phyloP scores from a whole-genome alignment of 2,113 vertebrate genomes.

The Catharus fuscescens region DNA sequence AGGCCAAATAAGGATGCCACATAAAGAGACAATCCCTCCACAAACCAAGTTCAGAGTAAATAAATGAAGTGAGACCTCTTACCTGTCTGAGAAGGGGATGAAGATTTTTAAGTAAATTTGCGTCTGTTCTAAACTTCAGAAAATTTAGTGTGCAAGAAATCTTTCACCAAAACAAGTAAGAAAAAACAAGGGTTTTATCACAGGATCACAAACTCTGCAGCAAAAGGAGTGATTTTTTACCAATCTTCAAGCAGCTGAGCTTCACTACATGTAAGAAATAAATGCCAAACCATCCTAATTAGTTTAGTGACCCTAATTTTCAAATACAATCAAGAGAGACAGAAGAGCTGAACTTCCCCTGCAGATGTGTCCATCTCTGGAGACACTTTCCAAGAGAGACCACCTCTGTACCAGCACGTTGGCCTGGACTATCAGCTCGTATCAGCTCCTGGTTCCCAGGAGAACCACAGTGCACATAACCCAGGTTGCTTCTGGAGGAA shows the following conservation, averaged over 20 bases:
- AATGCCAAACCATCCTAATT: not conserved
- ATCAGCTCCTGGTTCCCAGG: not conserved
- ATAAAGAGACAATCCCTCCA: not conserved
- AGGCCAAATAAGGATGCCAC: not conserved
- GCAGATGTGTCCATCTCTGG: not conserved
- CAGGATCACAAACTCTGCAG: not conserved
- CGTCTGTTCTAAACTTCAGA: not conserved
- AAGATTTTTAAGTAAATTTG: not conserved
- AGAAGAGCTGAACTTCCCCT: not conserved
- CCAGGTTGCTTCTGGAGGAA: not conserved
- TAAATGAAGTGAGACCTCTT: not conserved
- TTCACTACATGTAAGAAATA: not conserved
- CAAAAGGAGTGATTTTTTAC: not conserved
- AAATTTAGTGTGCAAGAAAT: not conserved
- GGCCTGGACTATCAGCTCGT: not conserved
- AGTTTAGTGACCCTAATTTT: not conserved
- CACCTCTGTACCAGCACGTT: accelerated
- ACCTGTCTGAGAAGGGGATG: not conserved
- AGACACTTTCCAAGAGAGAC: not conserved
- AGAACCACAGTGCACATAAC: accelerated
- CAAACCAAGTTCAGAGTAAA: not conserved
- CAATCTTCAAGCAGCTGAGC: not conserved
- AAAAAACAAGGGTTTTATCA: not conserved
- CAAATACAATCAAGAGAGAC: not conserved
- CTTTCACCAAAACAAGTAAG: not conserved